Evolutionary conservation across 2,113 vertebrate genomes (phyloP).

Genomic region (Mormyrus lacerda): DNA sequence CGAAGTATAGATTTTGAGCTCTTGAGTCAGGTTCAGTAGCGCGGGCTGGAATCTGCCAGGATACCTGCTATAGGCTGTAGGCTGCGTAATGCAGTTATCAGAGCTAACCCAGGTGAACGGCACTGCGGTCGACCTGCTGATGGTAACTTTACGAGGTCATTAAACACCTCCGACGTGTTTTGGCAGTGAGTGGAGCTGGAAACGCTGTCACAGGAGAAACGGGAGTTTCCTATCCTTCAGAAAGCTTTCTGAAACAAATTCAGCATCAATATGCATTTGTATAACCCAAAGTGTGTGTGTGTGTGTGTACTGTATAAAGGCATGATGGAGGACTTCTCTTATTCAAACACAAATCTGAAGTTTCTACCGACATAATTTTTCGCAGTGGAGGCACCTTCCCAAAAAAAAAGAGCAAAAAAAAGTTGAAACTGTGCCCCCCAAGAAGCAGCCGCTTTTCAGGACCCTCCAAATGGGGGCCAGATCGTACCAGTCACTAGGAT

Average conservation of each 20-base stretch:
- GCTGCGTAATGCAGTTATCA: neutral
- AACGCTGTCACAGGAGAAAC: neutral
- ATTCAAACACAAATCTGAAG: slow-evolving; percentile 14
- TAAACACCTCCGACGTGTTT: neutral
- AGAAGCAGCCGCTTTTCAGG: neutral
- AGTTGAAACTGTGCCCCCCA: neutral
- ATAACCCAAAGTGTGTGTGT: neutral
- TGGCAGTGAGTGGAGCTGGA: neutral
- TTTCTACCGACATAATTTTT: neutral
- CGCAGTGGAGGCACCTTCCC: neutral
- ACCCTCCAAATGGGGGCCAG: slow-evolving; percentile 21
- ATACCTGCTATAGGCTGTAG: neutral
- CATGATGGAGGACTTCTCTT: neutral
- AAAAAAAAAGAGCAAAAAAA: neutral
- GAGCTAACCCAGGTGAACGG: neutral
- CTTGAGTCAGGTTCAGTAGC: neutral
- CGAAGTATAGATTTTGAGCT: neutral
- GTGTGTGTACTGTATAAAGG: neutral
- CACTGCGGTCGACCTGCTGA: neutral
- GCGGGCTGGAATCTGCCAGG: neutral
- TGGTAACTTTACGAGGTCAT: neutral
- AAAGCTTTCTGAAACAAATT: neutral
- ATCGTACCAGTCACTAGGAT: neutral
- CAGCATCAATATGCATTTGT: neutral
- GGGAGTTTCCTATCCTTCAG: neutral